These are phyloP conservation scores for Bufotes viridis DNA, from an alignment of 2,797 vertebrate species.

Conservation along the genomic window DNA sequence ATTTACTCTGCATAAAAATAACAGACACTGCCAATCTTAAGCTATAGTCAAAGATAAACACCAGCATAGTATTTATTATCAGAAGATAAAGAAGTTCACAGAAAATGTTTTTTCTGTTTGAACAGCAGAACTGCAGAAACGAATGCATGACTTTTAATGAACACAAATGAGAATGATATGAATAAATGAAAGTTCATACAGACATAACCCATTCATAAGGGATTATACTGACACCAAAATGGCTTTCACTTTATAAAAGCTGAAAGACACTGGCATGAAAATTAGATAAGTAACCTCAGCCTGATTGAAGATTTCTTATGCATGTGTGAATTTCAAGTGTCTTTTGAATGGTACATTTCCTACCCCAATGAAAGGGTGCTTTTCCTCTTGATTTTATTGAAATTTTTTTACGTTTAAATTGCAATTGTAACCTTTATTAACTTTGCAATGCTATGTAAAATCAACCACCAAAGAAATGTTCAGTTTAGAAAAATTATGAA, in stretches of 20 bases:
- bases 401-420: background rate
- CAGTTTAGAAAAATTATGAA: too few relatives aligned
- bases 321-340: slow-evolving; percentile 21
- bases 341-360: slow-evolving; percentile 21
- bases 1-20: background rate
- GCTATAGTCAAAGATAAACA: background rate
- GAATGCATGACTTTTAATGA: slow-evolving; percentile 48
- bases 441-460: background rate
- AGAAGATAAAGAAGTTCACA: background rate
- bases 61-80: background rate
- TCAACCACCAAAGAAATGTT: background rate
- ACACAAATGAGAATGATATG: slow-evolving; percentile 26
- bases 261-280: slow-evolving; percentile 49
- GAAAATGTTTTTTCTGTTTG: background rate
- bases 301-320: slow-evolving; percentile 46
- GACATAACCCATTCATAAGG: slow-evolving; percentile 24
- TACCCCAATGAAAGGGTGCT: slow-evolving; percentile 4
- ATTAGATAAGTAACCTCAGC: slow-evolving; percentile 29
- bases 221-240: slow-evolving; percentile 45
- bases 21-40: background rate
- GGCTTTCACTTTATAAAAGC: slow-evolving; percentile 52
- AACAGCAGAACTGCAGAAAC: background rate
- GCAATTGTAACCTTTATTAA: background rate
- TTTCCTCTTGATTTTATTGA: background rate
- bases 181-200: slow-evolving; percentile 36